Base-by-base conservation (phyloP, 2,797 vertebrate species). In the Characodon lateralis region DNA sequence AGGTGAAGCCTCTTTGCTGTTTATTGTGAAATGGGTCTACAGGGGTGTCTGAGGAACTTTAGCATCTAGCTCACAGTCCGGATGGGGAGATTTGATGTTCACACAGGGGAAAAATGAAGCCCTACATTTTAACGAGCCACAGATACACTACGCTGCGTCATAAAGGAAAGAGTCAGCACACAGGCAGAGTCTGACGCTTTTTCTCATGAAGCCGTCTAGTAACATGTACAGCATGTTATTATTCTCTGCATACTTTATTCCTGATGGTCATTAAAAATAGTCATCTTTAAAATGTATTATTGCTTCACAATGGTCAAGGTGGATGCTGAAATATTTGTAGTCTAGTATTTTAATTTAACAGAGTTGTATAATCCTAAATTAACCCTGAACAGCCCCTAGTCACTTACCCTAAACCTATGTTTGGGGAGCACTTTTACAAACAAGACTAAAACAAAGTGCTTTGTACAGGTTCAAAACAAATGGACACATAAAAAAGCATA, bases 1-100 rank as follows among this genome's bases (percentile, higher is more conserved):
- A 83, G 46, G 41, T 74, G 78, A 81, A 87, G 73, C 28, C 51
- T 79, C 73, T 85, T 88, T 78, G 66, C 73, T n/a, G 69, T 84
- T 80, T 78, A 65, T 35, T 70, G 43, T 71, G 71, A 71, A 80
- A 83, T 81, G 50, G 68, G 68, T 81, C 76, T 78, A 66, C 14
- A 51, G 78, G 59, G 79, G 68, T 80, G 72, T 48, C 43, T 4
- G 26, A 58, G 59, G 80, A 65, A 74, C 65, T 56, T 76, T 70
- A 71, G 53, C 26, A 66, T 78, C 71, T 43, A 69, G 72, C 73
- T 78, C 71, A 74, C 43, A 56, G 68, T 55, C 77, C 72, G 59
- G 59, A 82, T 22, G 53, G 76, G 50, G 31, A 78, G 70, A 39
- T 46, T 39, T 66, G 9, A 5, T 55, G 73, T 81, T 83, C 69